phyloP scores from a whole-genome alignment of 2,888 invertebrate species.

The Drosophila nr. perissopoda region DNA sequence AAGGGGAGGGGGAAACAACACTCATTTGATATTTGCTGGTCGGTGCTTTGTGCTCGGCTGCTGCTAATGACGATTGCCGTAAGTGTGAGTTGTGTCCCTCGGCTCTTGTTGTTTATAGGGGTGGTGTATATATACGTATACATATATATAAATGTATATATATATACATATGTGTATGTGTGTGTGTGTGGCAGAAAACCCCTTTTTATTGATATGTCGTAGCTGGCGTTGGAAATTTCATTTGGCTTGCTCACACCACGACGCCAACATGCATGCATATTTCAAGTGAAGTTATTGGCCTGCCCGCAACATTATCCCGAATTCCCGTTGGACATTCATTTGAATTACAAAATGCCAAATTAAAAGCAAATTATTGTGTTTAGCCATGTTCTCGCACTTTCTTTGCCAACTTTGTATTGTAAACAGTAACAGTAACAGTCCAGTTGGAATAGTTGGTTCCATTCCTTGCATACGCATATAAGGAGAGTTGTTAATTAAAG shows the following conservation, averaged over 20 bases:
- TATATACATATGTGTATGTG: slow-evolving; percentile 2
- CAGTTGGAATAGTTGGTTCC: slow-evolving; percentile 28
- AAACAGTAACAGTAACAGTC: slow-evolving; percentile 2
- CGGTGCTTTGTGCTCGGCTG: slow-evolving; percentile 60
- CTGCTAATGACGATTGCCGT: slow-evolving; percentile 76
- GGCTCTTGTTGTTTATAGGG: slow-evolving; percentile 34
- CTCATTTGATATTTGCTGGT: slow-evolving; percentile 38
- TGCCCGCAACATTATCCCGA: slow-evolving; percentile 15
- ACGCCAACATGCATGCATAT: slow-evolving; percentile 33
- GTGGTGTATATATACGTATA: background rate
- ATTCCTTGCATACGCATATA: slow-evolving; percentile 18
- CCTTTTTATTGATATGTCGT: slow-evolving; percentile 76
- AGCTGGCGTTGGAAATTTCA: slow-evolving; percentile 54
- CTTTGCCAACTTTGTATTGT: slow-evolving; percentile 16
- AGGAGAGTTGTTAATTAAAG: slow-evolving; percentile 68
- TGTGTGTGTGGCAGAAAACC: slow-evolving; percentile 4
- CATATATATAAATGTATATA: background rate
- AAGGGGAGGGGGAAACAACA: slow-evolving; percentile 11
- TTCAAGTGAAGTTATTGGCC: slow-evolving; percentile 67
- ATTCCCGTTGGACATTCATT: slow-evolving; percentile 47
- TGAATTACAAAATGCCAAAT: slow-evolving; percentile 68
- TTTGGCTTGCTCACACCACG: slow-evolving; percentile 36
- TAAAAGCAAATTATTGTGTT: slow-evolving; percentile 74
- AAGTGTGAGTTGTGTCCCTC: slow-evolving; percentile 43
- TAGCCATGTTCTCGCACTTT: slow-evolving; percentile 25